These are phyloP conservation scores for Holacanthus passer DNA, from an alignment of 2,113 vertebrate genomes.

Conservation along the genomic window DNA sequence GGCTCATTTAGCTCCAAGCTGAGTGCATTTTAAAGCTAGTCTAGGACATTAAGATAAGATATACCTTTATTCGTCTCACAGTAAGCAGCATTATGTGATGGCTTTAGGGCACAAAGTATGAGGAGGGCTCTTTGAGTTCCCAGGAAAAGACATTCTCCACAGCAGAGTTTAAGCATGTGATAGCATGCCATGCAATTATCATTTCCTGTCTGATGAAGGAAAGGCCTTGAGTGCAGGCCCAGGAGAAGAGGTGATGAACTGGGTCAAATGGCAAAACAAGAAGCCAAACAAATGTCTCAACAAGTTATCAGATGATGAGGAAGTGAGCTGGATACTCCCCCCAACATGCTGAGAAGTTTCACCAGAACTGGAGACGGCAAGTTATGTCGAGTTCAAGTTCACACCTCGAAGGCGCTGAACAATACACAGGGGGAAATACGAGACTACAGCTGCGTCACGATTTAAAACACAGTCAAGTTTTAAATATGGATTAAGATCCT, in stretches of 20 bases:
- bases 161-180: constrained; percentile 58
- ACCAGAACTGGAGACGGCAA: background rate
- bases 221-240: constrained; percentile 22
- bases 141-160: constrained; percentile 41
- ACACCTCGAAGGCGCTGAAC: no score
- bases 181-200: constrained; percentile 40
- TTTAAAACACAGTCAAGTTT: background rate
- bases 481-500: background rate
- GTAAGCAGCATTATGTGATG: constrained; percentile 33
- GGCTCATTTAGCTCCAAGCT: constrained; percentile 11
- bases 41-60: background rate
- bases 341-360: constrained; percentile 15
- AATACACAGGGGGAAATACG: background rate
- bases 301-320: constrained; percentile 28
- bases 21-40: constrained; percentile 3
- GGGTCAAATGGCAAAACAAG: constrained; percentile 43
- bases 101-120: background rate
- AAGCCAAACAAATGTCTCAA: constrained; percentile 28
- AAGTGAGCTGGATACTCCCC: constrained; percentile 16
- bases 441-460: background rate
- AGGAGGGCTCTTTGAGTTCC: constrained; percentile 22
- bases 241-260: constrained; percentile 43
- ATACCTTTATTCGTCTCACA: no score
- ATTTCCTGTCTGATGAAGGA: constrained; percentile 57
- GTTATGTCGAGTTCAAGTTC: background rate